phyloP scores from a whole-genome alignment of 2,113 vertebrate genomes.

The Arvicanthis niloticus region DNA sequence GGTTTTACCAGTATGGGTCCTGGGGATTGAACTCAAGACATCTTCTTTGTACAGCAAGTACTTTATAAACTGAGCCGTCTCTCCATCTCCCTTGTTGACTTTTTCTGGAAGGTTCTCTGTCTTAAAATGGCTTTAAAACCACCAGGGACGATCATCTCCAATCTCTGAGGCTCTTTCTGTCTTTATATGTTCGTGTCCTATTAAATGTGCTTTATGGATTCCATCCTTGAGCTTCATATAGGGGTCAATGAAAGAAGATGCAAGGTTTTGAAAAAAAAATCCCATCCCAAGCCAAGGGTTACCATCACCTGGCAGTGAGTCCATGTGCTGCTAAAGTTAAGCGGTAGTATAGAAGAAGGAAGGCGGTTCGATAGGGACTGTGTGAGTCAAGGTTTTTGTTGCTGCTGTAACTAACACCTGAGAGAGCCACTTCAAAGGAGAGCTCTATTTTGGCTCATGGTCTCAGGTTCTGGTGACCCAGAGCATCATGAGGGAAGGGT shows the following conservation, averaged over 20 bases:
- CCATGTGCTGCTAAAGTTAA: not conserved
- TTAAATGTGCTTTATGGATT: not conserved
- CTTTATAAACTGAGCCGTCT: not conserved
- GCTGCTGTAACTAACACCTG: not conserved
- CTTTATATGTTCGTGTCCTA: not conserved
- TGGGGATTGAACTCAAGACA: not conserved
- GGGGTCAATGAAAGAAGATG: not conserved
- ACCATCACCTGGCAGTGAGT: not conserved
- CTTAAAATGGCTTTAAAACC: constrained; percentile 20
- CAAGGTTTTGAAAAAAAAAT: not conserved
- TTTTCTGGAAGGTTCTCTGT: not conserved
- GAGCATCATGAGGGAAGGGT: not conserved
- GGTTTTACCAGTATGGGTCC: not conserved
- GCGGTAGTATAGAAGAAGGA: not conserved
- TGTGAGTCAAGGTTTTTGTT: not conserved
- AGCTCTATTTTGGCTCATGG: not conserved
- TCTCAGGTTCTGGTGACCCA: not conserved
- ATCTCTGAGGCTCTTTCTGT: not conserved
- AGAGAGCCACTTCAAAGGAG: not conserved
- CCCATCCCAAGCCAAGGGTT: not conserved
- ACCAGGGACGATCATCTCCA: not conserved
- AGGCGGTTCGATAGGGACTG: not conserved
- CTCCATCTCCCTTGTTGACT: not conserved
- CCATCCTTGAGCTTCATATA: not conserved
- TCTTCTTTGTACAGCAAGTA: not conserved